Percentiles rank a stretch among this genome's conserved stretches.
These are phyloP conservation scores for Dynastes tityus DNA, from an alignment of 2,888 invertebrate species.

Conservation along the genomic window DNA sequence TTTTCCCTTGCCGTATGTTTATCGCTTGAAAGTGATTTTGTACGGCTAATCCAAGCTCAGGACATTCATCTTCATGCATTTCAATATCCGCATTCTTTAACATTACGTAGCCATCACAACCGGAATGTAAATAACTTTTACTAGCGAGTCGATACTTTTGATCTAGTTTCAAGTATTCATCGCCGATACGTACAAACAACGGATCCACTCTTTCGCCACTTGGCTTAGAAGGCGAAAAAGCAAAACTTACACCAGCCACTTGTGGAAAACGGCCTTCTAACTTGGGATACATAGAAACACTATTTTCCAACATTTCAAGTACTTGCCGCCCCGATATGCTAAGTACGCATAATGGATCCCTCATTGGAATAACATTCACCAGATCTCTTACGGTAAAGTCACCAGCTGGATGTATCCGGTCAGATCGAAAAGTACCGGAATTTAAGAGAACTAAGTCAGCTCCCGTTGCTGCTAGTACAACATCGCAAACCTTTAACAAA, in stretches of 20 bases:
- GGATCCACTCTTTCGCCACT: constrained; percentile 81
- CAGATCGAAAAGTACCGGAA: constrained; percentile 89
- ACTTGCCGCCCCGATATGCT: constrained; percentile 80
- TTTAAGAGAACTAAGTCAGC: constrained; percentile 90
- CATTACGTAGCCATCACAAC: constrained; percentile 90
- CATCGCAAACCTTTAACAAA: constrained; percentile 76
- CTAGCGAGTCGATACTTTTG: constrained; percentile 85
- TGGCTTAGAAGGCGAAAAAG: constrained; percentile 81
- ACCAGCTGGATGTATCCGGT: constrained; percentile 87
- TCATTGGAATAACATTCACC: constrained; percentile 87
- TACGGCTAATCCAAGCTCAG: constrained; percentile 86
- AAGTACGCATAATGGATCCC: constrained; percentile 86
- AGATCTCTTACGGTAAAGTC: constrained; percentile 89
- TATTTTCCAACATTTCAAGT: constrained; percentile 85
- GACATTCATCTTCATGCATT: constrained; percentile 90
- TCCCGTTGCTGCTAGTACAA: constrained; percentile 87
- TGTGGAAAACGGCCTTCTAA: constrained; percentile 92
- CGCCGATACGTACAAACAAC: constrained; percentile 85
- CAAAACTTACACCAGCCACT: constrained; percentile 85
- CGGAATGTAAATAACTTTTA: constrained; percentile 85
- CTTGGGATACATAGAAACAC: constrained; percentile 89
- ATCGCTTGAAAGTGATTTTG: constrained; percentile 94
- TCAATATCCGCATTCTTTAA: constrained; percentile 77
- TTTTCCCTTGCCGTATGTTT: constrained; percentile 82
- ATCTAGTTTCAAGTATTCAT: constrained; percentile 82